Evolutionary conservation across 2,797 vertebrate species (phyloP).

Genomic region (Syncerus caffer): DNA sequence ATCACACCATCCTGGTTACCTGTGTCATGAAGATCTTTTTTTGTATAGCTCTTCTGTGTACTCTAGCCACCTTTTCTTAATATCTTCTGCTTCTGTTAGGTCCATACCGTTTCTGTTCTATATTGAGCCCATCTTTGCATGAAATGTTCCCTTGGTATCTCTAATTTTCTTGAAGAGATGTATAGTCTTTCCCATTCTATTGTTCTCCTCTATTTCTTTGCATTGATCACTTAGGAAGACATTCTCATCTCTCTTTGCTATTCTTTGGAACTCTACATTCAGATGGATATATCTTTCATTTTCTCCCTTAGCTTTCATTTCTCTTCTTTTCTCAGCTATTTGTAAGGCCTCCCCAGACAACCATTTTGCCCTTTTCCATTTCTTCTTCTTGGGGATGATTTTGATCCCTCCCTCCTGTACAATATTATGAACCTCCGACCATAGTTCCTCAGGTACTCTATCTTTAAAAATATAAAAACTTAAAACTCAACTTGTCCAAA

Average conservation of each 20-base stretch:
- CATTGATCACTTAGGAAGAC: background rate
- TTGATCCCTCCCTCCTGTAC: background rate
- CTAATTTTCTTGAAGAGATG: background rate
- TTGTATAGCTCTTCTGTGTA: background rate
- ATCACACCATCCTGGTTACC: background rate
- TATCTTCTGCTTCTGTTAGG: background rate
- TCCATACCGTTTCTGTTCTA: background rate
- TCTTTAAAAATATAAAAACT: background rate
- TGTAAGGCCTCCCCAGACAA: background rate
- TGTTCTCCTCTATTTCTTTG: background rate
- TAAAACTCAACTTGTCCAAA: constrained; percentile 1
- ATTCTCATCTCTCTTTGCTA: background rate
- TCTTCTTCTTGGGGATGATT: background rate
- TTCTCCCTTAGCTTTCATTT: background rate
- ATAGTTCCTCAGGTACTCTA: background rate
- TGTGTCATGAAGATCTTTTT: background rate
- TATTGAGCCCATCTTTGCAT: background rate
- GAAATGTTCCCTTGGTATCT: background rate
- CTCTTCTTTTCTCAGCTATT: background rate
- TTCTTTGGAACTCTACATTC: background rate
- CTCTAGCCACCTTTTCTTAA: background rate
- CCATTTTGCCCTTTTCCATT: background rate
- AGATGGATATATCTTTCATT: background rate
- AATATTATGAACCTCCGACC: background rate
- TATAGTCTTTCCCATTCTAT: background rate